phyloP scores from a whole-genome alignment of 2,797 vertebrate genomes.

The Pangasius djambal region DNA sequence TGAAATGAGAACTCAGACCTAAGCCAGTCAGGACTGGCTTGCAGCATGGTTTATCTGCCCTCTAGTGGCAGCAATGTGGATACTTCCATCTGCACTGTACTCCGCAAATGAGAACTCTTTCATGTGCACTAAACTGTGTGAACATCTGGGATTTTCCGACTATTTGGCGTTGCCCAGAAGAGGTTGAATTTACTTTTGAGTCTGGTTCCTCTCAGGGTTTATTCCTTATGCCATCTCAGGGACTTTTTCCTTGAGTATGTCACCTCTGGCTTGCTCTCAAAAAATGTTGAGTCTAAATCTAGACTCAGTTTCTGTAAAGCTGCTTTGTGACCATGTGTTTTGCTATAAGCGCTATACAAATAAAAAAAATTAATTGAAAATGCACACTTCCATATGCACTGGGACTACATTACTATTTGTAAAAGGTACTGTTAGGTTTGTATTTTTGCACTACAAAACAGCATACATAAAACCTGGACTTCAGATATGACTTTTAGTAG shows the following conservation, averaged over 20 bases:
- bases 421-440: not conserved
- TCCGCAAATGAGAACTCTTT: not conserved
- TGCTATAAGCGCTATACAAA: not conserved
- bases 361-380: not conserved
- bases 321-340: not conserved
- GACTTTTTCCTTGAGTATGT: not conserved
- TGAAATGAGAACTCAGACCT: slow-evolving; percentile 52
- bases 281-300: not conserved
- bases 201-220: slow-evolving; percentile 1
- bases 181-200: slow-evolving; percentile 7
- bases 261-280: not conserved
- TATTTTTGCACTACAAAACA: not conserved
- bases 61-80: slow-evolving; percentile 62
- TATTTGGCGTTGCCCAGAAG: not conserved
- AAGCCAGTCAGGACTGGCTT: slow-evolving; percentile 29
- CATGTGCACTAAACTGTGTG: slow-evolving; percentile 19
- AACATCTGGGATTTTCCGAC: not conserved
- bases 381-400: not conserved
- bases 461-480: not conserved
- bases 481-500: not conserved
- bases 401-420: not conserved
- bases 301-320: not conserved
- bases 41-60: slow-evolving; percentile 44
- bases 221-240: not conserved
- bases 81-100: not conserved